Evolutionary conservation across 1,140 invertebrate species (phyloP).

Genomic region (Bombus cullumanus): DNA sequence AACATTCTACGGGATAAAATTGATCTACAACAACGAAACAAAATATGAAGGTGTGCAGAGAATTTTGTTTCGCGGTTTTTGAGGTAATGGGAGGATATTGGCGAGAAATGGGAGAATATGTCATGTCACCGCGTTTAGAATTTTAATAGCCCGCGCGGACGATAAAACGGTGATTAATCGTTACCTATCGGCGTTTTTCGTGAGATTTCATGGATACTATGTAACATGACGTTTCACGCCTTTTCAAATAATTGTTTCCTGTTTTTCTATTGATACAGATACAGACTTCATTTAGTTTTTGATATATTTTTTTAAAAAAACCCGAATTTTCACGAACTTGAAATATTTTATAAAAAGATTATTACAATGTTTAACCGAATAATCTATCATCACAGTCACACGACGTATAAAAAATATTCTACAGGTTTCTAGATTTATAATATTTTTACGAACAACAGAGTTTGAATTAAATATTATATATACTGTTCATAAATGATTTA

Average conservation of each 20-base stretch:
- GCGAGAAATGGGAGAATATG: background rate
- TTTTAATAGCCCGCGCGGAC: constrained; percentile 2
- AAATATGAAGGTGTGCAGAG: no score
- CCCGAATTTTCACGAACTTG: no score
- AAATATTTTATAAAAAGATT: background rate
- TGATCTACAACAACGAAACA: background rate
- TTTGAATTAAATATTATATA: background rate
- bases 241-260: background rate
- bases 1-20: background rate
- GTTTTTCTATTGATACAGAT: background rate
- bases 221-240: background rate
- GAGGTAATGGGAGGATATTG: no score
- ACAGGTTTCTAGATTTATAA: background rate
- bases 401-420: background rate
- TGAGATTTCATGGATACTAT: background rate
- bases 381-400: no score
- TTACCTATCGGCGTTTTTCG: background rate
- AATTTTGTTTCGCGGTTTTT: background rate
- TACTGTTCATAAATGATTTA: background rate
- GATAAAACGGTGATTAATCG: constrained; percentile 20
- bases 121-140: background rate
- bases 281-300: background rate
- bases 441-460: background rate
- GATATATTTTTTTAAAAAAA: background rate
- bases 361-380: background rate